Conservation (phyloP, 2,888 invertebrate genomes). For the Linnaemya vulpina region DNA sequence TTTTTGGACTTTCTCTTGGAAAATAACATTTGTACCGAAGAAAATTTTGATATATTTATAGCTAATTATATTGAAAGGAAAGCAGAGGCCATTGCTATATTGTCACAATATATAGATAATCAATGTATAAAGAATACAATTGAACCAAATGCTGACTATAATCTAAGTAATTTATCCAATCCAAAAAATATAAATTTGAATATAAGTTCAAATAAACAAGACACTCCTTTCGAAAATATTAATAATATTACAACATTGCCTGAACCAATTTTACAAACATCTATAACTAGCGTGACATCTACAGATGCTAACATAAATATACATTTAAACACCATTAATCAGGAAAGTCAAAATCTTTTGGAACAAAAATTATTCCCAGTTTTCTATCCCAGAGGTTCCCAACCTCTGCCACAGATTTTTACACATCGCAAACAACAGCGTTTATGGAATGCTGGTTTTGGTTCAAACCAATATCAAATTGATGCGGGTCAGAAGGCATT, state of each 20-base stretch:
- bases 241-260: slow-evolving; percentile 1
- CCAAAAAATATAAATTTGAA: slow-evolving; percentile 4
- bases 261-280: slow-evolving; percentile 22
- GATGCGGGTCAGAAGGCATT: slow-evolving; percentile 93
- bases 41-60: slow-evolving; percentile 77
- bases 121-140: slow-evolving; percentile 20
- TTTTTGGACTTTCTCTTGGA: slow-evolving; percentile 76
- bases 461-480: slow-evolving; percentile 88
- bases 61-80: slow-evolving; percentile 74
- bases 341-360: neutral
- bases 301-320: slow-evolving; percentile 4
- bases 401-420: slow-evolving; percentile 75
- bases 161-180: neutral
- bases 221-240: neutral
- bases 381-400: slow-evolving; percentile 79
- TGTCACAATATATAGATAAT: slow-evolving; percentile 48
- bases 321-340: neutral
- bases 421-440: slow-evolving; percentile 81
- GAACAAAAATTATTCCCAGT: slow-evolving; percentile 83
- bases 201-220: slow-evolving; percentile 24
- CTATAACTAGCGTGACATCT: neutral
- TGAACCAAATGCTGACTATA: neutral
- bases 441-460: slow-evolving; percentile 80
- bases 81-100: slow-evolving; percentile 74
- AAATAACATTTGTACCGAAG: slow-evolving; percentile 76